A percentile compares a stretch with the other conserved stretches of the same genome.
Conservation (phyloP, 2,113 vertebrate species). For the Cyanoramphus novaezelandiae region DNA sequence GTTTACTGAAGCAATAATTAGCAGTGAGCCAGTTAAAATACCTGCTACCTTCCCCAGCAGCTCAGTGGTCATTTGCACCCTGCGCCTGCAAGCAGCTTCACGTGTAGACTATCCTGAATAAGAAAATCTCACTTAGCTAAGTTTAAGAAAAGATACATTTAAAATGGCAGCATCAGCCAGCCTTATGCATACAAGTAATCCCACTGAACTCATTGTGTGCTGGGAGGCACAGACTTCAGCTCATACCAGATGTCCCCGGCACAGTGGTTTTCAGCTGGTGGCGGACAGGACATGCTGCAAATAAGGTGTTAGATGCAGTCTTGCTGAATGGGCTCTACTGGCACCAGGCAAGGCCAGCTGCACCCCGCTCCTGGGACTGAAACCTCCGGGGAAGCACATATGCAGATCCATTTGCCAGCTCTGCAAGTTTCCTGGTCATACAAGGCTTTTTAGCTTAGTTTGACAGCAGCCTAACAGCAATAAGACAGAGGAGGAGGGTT, state of each 20-base stretch:
- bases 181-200: not conserved
- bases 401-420: not conserved
- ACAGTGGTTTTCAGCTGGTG: not conserved
- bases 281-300: not conserved
- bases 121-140: not conserved
- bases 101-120: not conserved
- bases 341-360: not conserved
- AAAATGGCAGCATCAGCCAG: not conserved
- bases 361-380: not conserved
- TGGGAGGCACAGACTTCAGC: not conserved
- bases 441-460: not conserved
- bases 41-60: not conserved
- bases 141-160: not conserved
- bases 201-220: not conserved
- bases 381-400: not conserved
- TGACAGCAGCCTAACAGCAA: not conserved
- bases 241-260: not conserved
- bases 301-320: not conserved
- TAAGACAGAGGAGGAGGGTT: not conserved
- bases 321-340: not conserved
- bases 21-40: conserved; percentile 35
- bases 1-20: conserved; percentile 66
- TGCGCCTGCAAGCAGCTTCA: not conserved
- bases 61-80: not conserved
- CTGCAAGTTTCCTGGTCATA: not conserved